Conservation (phyloP, 2,797 vertebrate genomes). For the Dicrostonyx torquatus region DNA sequence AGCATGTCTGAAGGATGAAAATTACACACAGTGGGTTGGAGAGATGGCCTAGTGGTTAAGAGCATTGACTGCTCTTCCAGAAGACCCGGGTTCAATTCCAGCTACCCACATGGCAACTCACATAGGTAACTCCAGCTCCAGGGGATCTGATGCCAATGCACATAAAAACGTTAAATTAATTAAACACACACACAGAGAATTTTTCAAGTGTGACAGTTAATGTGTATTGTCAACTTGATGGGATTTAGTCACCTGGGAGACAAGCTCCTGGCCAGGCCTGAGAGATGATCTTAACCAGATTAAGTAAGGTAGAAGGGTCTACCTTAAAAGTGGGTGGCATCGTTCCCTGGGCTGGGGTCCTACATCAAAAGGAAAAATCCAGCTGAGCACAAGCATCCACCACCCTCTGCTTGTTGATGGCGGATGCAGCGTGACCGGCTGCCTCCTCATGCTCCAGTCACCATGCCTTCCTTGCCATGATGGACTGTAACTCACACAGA, state of each 20-base stretch:
- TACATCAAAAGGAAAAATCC: background rate
- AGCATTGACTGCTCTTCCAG: too few species aligned
- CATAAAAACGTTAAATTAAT: too few species aligned
- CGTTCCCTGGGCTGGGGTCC: background rate
- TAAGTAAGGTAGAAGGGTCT: background rate
- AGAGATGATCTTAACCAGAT: background rate
- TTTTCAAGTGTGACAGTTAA: background rate
- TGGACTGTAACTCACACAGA: background rate
- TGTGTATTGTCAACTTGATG: background rate
- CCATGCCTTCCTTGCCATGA: background rate
- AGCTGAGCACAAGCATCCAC: background rate
- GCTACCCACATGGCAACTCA: too few species aligned
- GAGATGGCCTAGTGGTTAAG: too few species aligned
- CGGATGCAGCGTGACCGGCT: background rate
- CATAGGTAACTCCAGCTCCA: too few species aligned
- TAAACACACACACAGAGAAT: background rate
- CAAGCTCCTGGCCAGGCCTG: background rate
- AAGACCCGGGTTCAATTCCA: too few species aligned
- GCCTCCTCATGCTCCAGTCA: background rate
- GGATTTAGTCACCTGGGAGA: background rate
- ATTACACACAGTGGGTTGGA: too few species aligned
- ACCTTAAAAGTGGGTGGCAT: background rate
- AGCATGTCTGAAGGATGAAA: slow-evolving; percentile 10
- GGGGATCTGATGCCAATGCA: too few species aligned
- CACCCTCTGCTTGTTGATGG: background rate